Base-by-base conservation (phyloP, 2,797 vertebrate genomes). In the Diplodus puntazzo region DNA sequence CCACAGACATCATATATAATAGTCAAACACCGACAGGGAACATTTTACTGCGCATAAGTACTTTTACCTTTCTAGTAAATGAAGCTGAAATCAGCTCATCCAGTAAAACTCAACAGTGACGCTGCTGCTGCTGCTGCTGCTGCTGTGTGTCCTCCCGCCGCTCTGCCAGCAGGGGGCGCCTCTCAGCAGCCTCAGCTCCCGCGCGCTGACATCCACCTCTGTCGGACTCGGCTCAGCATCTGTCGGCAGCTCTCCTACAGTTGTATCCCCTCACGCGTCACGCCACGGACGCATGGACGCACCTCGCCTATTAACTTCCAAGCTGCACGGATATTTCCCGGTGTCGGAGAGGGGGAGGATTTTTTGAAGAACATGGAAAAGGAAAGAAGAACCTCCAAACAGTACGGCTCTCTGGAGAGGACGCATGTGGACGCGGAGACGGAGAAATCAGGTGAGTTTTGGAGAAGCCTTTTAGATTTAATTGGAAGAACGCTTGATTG, bases 101-200 rank as follows among this genome's bases (percentile, higher is more conserved):
- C 45, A 48, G 23, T 49, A 5, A 63, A 17, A 13, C 30, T 11
- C 45, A 49, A 12, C 5, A 11, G 14, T 5, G 12, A 46, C 3
- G 11, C 3, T 20, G 30, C 7, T 3, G 30, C 30, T 34, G 34
- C 34, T 34, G 34, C 34, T 34, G 34, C 34, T 34, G 30, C 30
- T 34, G 30, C 21, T 43, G 43, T 0, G 12, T 50, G 80, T 62
- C 18, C 4, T 12, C 5, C 4, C 0, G 30, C 18, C 4, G 53
- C 0, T 63, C n/a, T 1, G n/a, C 27, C 93, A 66, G 85, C 63
- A 92, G 94, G 85, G 80, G 93, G 89, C 92, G 90, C 90, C 73
- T 60, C 2, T 0, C 45, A 69, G 68, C 54, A 25, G 2, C 67
- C 5, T 12, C 48, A 14, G 49, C 60, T 60, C 20, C 46, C 54